Base-by-base conservation (phyloP, 1,140 invertebrate species). In the Drosophila kepulauana region DNA sequence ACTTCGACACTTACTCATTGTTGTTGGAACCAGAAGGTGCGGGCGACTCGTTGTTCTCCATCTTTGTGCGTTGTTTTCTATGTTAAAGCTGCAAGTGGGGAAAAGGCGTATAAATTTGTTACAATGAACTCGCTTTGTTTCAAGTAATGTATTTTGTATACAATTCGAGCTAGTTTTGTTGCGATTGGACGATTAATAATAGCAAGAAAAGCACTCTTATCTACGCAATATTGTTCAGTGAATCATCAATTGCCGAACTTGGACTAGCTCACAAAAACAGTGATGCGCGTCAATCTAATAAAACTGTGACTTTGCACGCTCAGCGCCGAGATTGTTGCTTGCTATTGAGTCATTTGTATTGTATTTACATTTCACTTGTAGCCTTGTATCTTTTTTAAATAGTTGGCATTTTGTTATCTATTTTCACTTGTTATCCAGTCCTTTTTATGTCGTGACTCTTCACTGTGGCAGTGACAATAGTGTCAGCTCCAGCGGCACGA, bases 31-130 rank as follows among this genome's bases (percentile, higher is more conserved):
- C 85, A 25, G 85, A 88, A 51, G 85, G 86, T 57, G 85, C 65
- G 61, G 85, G 81, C 33, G 69, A 65, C 58, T 90, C 85, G 72
- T 89, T 89, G 69, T 89, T 89, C 75, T 89, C 86, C 86, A 90
- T 89, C 54, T 64, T 71, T 71, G 62, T 78, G 64, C 56, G 41
- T 67, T 57, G 30, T 28, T 15, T 45, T 49, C 48, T 51, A 25
- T 25, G 20, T 25, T 25, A 25, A 25, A 49, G 49, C 69, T 72
- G 51, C 41, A 13, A 43, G 7, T 30, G 46, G 46, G 6, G 38
- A 38, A 10, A 46, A 56, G 28, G 30, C 25, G 33, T 45, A 33
- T 20, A 13, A 15, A 3, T 30, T 54, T 46, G 67, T 68, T 59
- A 73, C 8, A 59, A 16, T 67, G 33, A 67, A 43, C 28, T 16